A percentile compares a stretch with the other conserved stretches of the same genome.
Evolutionary conservation across 2,888 invertebrate genomes (phyloP).

Genomic region (Dromius quadrimaculatus): DNA sequence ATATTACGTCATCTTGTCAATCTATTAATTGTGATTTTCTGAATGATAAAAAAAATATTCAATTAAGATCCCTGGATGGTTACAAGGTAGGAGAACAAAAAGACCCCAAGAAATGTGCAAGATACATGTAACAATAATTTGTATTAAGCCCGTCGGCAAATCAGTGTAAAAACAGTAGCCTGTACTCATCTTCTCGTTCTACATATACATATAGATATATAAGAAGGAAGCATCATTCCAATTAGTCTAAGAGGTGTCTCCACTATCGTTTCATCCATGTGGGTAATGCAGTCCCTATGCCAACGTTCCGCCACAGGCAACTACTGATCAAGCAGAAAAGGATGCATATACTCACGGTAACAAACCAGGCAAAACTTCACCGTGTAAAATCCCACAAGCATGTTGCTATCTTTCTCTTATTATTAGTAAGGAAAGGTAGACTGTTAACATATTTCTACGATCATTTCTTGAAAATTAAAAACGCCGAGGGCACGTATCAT

Average conservation of each 20-base stretch:
- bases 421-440: constrained; percentile 51
- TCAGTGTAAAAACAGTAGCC: constrained; percentile 20
- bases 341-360: constrained; percentile 5
- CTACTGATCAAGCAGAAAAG: constrained; percentile 47
- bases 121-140: constrained; percentile 17
- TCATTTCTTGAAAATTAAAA: constrained; percentile 68
- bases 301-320: constrained; percentile 14
- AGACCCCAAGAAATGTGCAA: not conserved
- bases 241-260: constrained; percentile 66
- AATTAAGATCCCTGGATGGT: constrained; percentile 26
- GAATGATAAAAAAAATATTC: not conserved
- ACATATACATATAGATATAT: constrained; percentile 42
- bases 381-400: constrained; percentile 28
- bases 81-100: constrained; percentile 16
- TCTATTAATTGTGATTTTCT: too few relatives aligned
- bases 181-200: not conserved
- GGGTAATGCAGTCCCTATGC: constrained; percentile 38
- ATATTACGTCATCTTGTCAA: too few relatives aligned
- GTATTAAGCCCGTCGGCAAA: constrained; percentile 11
- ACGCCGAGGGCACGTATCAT: constrained; percentile 66
- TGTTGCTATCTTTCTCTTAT: constrained; percentile 37
- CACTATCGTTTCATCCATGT: constrained; percentile 44
- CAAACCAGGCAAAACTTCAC: not conserved
- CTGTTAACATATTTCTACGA: constrained; percentile 54
- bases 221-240: constrained; percentile 59